These are phyloP conservation scores for Euglossa dilemma DNA, from an alignment of 1,140 invertebrate species.

Conservation along the genomic window DNA sequence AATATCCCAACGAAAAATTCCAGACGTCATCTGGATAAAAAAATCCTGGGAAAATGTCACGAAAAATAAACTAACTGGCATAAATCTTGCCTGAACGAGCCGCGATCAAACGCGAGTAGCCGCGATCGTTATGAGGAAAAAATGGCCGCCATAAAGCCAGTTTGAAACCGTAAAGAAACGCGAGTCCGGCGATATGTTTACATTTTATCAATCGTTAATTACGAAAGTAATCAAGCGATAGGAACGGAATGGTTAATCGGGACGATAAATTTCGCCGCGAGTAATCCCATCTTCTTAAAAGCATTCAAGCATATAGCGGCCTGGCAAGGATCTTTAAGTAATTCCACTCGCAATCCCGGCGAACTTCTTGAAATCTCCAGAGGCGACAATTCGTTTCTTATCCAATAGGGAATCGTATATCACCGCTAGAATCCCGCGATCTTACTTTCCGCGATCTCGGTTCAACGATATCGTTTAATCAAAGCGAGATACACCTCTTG, in stretches of 20 bases:
- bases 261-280: neutral
- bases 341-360: neutral
- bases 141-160: no score
- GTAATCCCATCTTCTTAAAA: slow-evolving; percentile 2
- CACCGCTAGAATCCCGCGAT: neutral
- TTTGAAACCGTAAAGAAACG: no score
- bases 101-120: no score
- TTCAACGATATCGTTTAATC: neutral
- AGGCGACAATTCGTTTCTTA: slow-evolving; percentile 9
- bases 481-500: neutral
- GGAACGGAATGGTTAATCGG: neutral
- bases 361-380: neutral
- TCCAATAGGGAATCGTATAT: slow-evolving; percentile 14
- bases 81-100: no score
- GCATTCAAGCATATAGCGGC: neutral
- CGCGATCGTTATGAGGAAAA: no score
- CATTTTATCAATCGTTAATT: neutral
- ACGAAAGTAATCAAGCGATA: no score
- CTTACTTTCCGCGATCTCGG: neutral
- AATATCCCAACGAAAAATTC: no score
- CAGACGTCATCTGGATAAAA: no score
- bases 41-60: no score
- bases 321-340: neutral
- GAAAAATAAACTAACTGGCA: no score
- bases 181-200: neutral